Conservation (phyloP, 2,888 invertebrate genomes). For the Drosophila anomelani region DNA sequence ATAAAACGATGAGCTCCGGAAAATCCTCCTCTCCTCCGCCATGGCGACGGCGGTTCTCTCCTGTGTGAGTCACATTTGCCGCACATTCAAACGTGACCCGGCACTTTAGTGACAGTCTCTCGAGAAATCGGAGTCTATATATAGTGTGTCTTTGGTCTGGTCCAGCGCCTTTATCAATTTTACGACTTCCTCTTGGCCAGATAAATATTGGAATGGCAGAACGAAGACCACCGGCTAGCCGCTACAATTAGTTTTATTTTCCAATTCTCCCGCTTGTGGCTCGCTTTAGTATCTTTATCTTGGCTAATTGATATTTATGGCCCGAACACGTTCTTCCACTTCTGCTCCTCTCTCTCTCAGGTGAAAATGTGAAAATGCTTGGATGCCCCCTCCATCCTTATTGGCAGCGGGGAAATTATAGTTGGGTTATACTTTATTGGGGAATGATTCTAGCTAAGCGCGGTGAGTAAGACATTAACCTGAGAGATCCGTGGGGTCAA, state of each 20-base stretch:
- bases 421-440: slow-evolving; percentile 40
- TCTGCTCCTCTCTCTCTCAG: slow-evolving; percentile 16
- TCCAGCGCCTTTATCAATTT: slow-evolving; percentile 66
- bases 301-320: slow-evolving; percentile 75
- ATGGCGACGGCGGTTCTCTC: slow-evolving; percentile 2
- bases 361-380: slow-evolving; percentile 44
- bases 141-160: slow-evolving; percentile 42
- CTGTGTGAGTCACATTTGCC: slow-evolving; percentile 63
- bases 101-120: slow-evolving; percentile 56
- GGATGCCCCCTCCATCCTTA: neutral
- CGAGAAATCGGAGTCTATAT: slow-evolving; percentile 51
- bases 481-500: slow-evolving; percentile 33
- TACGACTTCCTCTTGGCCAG: slow-evolving; percentile 71
- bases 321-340: slow-evolving; percentile 61
- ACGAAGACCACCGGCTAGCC: slow-evolving; percentile 46
- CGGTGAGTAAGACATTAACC: slow-evolving; percentile 35
- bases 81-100: slow-evolving; percentile 72
- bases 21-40: slow-evolving; percentile 11
- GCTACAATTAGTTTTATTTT: slow-evolving; percentile 70
- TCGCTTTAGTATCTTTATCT: slow-evolving; percentile 58
- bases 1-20: slow-evolving; percentile 55
- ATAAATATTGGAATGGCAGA: slow-evolving; percentile 17
- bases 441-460: slow-evolving; percentile 16
- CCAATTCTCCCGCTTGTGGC: slow-evolving; percentile 38
- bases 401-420: slow-evolving; percentile 36